These are phyloP conservation scores for Eumerus sabulonum DNA, from an alignment of 2,888 invertebrate species.

Conservation along the genomic window DNA sequence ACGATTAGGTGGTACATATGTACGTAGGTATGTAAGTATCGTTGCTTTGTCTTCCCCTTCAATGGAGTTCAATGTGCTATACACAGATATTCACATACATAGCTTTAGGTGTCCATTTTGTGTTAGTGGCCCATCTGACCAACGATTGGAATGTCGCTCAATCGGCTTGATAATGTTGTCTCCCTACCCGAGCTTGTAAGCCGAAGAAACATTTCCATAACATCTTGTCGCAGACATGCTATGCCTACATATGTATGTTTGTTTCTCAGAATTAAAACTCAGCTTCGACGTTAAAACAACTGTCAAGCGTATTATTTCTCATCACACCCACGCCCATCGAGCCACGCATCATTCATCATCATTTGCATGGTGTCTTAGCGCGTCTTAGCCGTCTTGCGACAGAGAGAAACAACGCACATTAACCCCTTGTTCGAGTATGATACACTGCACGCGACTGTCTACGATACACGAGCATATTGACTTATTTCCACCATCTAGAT, in stretches of 20 bases:
- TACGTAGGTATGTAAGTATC: background rate
- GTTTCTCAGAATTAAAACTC: too few relatives aligned
- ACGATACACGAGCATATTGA: conserved; percentile 1
- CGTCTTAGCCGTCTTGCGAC: background rate
- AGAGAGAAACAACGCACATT: background rate
- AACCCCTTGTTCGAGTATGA: background rate
- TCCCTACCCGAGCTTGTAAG: background rate
- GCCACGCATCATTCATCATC: conserved; percentile 45
- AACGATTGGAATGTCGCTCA: too few relatives aligned
- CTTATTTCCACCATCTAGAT: background rate
- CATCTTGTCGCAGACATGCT: too few relatives aligned
- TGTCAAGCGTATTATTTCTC: conserved; percentile 46
- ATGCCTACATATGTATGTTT: too few relatives aligned
- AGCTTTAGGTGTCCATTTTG: too few relatives aligned
- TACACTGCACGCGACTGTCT: too few relatives aligned
- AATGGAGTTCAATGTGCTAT: too few relatives aligned
- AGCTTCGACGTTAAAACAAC: background rate
- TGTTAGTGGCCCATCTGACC: too few relatives aligned
- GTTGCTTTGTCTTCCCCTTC: too few relatives aligned
- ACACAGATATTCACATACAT: too few relatives aligned
- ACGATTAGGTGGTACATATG: conserved; percentile 34
- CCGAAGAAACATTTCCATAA: background rate
- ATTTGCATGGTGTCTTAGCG: conserved; percentile 19
- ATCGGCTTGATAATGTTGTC: too few relatives aligned
- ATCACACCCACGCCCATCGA: conserved; percentile 14